A percentile compares a stretch with the other conserved stretches of the same genome.
Conservation (phyloP, 2,888 invertebrate genomes). For the Tridacna crocea region DNA sequence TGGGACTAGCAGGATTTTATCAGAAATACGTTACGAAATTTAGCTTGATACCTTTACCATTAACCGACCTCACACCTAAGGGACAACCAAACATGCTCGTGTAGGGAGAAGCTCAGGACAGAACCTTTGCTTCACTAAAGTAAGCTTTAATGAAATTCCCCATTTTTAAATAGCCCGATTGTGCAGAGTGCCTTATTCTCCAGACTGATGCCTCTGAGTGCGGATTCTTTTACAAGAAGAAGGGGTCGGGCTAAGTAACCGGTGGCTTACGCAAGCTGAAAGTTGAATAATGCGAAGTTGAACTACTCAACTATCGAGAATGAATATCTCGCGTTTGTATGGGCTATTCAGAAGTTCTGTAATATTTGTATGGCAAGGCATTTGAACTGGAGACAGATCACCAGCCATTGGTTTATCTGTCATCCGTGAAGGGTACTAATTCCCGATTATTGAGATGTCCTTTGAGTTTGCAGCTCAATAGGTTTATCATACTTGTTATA, state of each 20-base stretch:
- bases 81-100: not conserved
- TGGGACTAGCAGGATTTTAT: not conserved
- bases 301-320: too few relatives aligned
- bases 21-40: not conserved
- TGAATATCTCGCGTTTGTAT: too few relatives aligned
- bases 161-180: constrained; percentile 50
- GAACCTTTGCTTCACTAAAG: not conserved
- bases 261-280: constrained; percentile 70
- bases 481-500: too few relatives aligned
- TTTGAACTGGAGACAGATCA: too few relatives aligned
- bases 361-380: too few relatives aligned
- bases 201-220: constrained; percentile 66
- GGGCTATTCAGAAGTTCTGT: too few relatives aligned
- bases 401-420: too few relatives aligned
- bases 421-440: too few relatives aligned
- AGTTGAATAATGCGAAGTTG: too few relatives aligned
- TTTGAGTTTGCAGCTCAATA: too few relatives aligned
- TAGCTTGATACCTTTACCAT: not conserved
- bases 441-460: too few relatives aligned
- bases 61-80: not conserved
- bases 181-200: constrained; percentile 58
- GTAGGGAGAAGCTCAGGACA: not conserved
- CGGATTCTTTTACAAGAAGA: too few relatives aligned
- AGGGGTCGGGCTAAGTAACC: constrained; percentile 56
- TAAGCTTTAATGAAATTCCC: not conserved